These are phyloP conservation scores for Nephrocerus scutellatus DNA, from an alignment of 2,888 invertebrate species.

Conservation along the genomic window DNA sequence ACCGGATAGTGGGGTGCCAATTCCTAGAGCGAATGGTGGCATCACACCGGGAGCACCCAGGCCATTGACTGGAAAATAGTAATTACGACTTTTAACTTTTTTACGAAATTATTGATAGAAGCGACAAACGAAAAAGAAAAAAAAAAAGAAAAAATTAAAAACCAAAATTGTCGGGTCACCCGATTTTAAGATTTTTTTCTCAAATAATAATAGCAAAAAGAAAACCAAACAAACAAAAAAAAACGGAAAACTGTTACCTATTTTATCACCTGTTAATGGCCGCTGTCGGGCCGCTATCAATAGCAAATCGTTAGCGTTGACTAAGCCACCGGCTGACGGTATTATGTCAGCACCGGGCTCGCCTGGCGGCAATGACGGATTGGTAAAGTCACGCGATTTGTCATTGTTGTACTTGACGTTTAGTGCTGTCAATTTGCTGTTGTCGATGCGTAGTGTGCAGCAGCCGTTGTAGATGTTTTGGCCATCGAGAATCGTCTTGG, in stretches of 20 bases:
- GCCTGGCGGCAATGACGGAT: constrained; percentile 94
- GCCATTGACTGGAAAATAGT: constrained; percentile 40
- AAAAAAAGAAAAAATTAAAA: constrained; percentile 20
- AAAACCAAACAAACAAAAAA: constrained; percentile 17
- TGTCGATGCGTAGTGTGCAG: constrained; percentile 98
- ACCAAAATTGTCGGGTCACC: constrained; percentile 19
- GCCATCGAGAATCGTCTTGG: constrained; percentile 93
- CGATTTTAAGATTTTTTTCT: too few relatives aligned
- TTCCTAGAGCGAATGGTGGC: constrained; percentile 79
- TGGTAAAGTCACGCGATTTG: constrained; percentile 98
- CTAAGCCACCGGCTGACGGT: constrained; percentile 51
- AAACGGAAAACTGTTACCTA: constrained; percentile 44
- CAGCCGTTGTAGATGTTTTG: constrained; percentile 99
- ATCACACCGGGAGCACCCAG: constrained; percentile 79
- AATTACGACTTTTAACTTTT: constrained; percentile 24
- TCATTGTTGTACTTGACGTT: constrained; percentile 99
- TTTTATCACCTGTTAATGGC: constrained; percentile 49
- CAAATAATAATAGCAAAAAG: constrained; percentile 12
- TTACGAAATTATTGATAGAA: constrained; percentile 9
- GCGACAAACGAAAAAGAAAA: constrained; percentile 11
- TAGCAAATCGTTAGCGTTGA: constrained; percentile 53
- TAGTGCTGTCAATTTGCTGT: constrained; percentile 94
- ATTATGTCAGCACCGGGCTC: constrained; percentile 62
- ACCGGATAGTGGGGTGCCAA: constrained; percentile 74
- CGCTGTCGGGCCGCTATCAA: constrained; percentile 47